phyloP scores from a whole-genome alignment of 2,797 vertebrate genomes.

The Aphelocoma californica region DNA sequence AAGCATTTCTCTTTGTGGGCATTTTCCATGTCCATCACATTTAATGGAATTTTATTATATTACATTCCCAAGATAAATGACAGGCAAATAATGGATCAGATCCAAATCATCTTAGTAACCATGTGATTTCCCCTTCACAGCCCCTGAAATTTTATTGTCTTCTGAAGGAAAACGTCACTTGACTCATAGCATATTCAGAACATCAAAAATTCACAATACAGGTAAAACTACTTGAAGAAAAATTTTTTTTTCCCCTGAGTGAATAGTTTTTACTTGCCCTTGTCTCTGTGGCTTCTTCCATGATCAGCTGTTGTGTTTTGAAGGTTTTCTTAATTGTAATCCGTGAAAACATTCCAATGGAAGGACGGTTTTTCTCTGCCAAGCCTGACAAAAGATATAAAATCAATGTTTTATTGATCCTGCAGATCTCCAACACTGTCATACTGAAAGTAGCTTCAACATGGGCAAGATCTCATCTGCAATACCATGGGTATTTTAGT shows the following conservation, averaged over 20 bases:
- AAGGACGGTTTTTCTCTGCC: slow-evolving; percentile 82
- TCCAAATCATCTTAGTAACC: not conserved
- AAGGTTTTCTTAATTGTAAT: slow-evolving; percentile 81
- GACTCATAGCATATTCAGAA: not conserved
- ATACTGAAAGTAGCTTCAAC: not conserved
- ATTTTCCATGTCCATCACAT: not conserved
- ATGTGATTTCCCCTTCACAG: not conserved
- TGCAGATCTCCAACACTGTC: not conserved
- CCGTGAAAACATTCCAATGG: slow-evolving; percentile 86
- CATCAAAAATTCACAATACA: not conserved
- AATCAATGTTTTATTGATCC: not conserved
- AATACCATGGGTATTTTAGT: not conserved
- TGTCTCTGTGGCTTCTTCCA: slow-evolving; percentile 80
- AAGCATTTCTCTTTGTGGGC: not conserved
- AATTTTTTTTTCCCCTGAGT: accelerated
- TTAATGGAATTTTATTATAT: not conserved
- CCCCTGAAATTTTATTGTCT: not conserved
- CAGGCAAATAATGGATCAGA: not conserved
- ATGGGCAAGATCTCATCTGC: not conserved
- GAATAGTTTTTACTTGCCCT: slow-evolving; percentile 66
- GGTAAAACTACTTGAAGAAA: not conserved
- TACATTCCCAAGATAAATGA: not conserved
- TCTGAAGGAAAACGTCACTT: not conserved
- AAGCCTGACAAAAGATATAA: slow-evolving; percentile 62
- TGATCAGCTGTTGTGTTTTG: slow-evolving; percentile 80